phyloP scores from a whole-genome alignment of 2,113 vertebrate genomes.

The Protobothrops flavoviridis region DNA sequence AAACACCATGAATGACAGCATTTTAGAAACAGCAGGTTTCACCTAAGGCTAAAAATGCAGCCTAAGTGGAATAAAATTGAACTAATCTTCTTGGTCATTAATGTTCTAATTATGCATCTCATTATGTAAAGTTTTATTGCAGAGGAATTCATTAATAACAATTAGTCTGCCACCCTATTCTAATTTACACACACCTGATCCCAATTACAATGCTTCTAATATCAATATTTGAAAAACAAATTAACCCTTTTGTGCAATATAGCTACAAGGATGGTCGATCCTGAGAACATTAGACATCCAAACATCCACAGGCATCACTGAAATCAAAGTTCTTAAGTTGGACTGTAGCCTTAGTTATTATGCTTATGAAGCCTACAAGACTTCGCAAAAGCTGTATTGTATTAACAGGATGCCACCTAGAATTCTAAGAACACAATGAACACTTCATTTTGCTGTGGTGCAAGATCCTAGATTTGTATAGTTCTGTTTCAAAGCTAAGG shows the following conservation, averaged over 20 bases:
- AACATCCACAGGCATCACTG: background rate
- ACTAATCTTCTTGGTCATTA: slow-evolving; percentile 61
- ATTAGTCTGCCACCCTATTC: slow-evolving; percentile 56
- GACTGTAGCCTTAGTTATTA: background rate
- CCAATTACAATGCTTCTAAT: slow-evolving; percentile 57
- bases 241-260: slow-evolving; percentile 43
- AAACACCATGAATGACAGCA: slow-evolving; percentile 48
- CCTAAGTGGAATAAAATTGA: slow-evolving; percentile 59
- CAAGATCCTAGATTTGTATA: slow-evolving; percentile 1
- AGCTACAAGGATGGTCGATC: background rate
- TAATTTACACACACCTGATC: slow-evolving; percentile 67
- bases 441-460: background rate
- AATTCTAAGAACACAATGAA: background rate
- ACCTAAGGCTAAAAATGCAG: slow-evolving; percentile 59
- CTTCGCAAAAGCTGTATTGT: background rate
- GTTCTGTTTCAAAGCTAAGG: background rate
- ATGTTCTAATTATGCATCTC: slow-evolving; percentile 71
- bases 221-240: slow-evolving; percentile 60
- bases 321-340: background rate
- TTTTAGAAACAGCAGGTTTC: slow-evolving; percentile 51
- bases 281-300: background rate
- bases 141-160: slow-evolving; percentile 67
- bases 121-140: slow-evolving; percentile 66
- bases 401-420: background rate
- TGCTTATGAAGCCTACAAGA: background rate